Conservation (phyloP, 2,797 vertebrate species). For the Microctenopoma steveboyesi region DNA sequence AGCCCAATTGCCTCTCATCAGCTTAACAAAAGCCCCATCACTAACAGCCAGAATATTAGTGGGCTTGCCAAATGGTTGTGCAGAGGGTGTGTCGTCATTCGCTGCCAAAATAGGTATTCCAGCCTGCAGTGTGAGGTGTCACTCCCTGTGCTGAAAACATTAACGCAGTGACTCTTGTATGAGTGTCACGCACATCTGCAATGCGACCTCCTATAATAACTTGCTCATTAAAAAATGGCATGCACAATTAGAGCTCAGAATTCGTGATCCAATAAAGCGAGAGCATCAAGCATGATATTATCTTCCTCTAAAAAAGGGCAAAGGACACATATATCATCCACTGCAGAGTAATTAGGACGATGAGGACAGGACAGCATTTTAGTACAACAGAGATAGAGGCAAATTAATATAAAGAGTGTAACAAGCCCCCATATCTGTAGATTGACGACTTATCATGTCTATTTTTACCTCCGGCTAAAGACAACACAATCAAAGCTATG, state of each 20-base stretch:
- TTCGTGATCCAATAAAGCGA: constrained; percentile 79
- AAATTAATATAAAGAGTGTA: constrained; percentile 55
- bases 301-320: constrained; percentile 75
- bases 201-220: constrained; percentile 67
- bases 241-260: constrained; percentile 77
- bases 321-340: constrained; percentile 78
- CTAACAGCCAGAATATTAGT: constrained; percentile 41
- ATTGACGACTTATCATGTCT: not conserved
- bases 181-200: constrained; percentile 60
- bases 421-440: not conserved
- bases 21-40: constrained; percentile 27
- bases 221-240: constrained; percentile 77
- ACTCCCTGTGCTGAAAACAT: constrained; percentile 37
- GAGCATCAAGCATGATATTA: constrained; percentile 73
- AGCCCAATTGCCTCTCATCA: constrained; percentile 19
- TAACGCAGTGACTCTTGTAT: constrained; percentile 20
- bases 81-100: constrained; percentile 8
- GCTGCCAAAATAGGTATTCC: constrained; percentile 19
- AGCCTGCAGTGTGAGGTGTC: constrained; percentile 13
- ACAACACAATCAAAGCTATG: constrained; percentile 15
- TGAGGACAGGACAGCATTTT: constrained; percentile 58
- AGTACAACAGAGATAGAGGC: constrained; percentile 38
- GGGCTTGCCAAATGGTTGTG: constrained; percentile 16
- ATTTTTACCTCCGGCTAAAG: not conserved
- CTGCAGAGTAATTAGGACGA: constrained; percentile 68